phyloP scores from a whole-genome alignment of 2,113 vertebrate species.

The Xenotilapia leptura region DNA sequence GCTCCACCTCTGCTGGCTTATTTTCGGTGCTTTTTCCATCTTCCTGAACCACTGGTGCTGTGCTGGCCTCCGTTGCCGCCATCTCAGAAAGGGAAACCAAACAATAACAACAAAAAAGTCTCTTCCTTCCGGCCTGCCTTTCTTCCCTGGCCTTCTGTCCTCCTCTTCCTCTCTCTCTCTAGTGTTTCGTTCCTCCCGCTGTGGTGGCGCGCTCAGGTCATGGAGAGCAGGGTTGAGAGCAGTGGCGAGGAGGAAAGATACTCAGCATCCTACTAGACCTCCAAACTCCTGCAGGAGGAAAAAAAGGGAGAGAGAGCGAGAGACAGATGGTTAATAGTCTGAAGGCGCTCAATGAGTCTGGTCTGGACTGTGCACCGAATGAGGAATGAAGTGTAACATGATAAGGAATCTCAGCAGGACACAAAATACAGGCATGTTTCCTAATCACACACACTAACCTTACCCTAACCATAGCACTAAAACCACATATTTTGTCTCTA shows the following conservation, averaged over 20 bases:
- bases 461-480: not conserved
- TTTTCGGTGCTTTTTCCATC: constrained; percentile 59
- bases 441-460: not conserved
- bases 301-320: not conserved
- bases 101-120: constrained; percentile 20
- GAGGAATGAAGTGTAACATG: constrained; percentile 20
- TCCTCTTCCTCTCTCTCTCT: constrained; percentile 31
- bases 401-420: constrained; percentile 17
- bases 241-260: constrained; percentile 36
- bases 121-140: constrained; percentile 7
- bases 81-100: constrained; percentile 52
- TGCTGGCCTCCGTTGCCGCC: constrained; percentile 69
- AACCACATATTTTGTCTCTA: not conserved
- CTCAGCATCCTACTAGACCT: constrained; percentile 70
- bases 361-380: constrained; percentile 25
- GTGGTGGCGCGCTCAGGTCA: constrained; percentile 56
- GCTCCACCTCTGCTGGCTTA: constrained; percentile 49
- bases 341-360: constrained; percentile 26
- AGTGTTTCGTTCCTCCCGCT: constrained; percentile 38
- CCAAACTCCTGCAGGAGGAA: constrained; percentile 42
- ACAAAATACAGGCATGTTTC: not conserved
- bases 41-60: constrained; percentile 64
- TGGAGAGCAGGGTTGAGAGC: constrained; percentile 49
- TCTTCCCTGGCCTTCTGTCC: constrained; percentile 42
- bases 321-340: constrained; percentile 49